Evolutionary conservation across 2,797 vertebrate genomes (phyloP).

Genomic region (Champsocephalus esox): DNA sequence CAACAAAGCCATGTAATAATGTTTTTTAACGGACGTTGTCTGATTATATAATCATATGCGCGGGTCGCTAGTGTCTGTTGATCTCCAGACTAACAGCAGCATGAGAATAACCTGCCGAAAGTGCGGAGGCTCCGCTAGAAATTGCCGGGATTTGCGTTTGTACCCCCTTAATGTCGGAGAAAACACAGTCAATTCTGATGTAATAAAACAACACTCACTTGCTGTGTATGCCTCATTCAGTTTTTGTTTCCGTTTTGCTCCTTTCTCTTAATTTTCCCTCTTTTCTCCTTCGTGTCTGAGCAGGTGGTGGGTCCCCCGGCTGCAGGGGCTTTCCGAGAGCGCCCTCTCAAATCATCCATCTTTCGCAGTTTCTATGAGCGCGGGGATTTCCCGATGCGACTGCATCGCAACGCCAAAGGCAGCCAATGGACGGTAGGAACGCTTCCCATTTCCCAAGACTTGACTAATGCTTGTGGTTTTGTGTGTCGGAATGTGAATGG

Average conservation of each 20-base stretch:
- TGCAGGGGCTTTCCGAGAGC: slow-evolving; percentile 90
- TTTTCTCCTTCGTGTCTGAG: slow-evolving; percentile 28
- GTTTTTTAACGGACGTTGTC: too few relatives aligned
- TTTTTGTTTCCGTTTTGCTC: slow-evolving; percentile 37
- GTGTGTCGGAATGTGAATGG: slow-evolving; percentile 11
- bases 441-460: background rate
- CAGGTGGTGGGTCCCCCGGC: slow-evolving; percentile 91
- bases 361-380: slow-evolving; percentile 94
- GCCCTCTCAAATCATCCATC: slow-evolving; percentile 88
- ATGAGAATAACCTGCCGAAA: too few relatives aligned
- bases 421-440: slow-evolving; percentile 85
- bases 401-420: slow-evolving; percentile 77
- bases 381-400: slow-evolving; percentile 89
- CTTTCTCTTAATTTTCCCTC: slow-evolving; percentile 11
- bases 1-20: too few relatives aligned
- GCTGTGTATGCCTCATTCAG: slow-evolving; percentile 32
- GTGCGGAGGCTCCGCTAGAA: slow-evolving; percentile 18
- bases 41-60: too few relatives aligned
- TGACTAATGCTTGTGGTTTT: slow-evolving; percentile 11
- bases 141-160: too few relatives aligned
- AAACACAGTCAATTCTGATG: slow-evolving; percentile 73
- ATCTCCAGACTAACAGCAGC: too few relatives aligned
- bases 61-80: too few relatives aligned
- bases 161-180: too few relatives aligned
- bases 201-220: slow-evolving; percentile 58